Evolutionary conservation across 2,888 invertebrate species (phyloP).

Genomic region (Crossocerus cetratus): DNA sequence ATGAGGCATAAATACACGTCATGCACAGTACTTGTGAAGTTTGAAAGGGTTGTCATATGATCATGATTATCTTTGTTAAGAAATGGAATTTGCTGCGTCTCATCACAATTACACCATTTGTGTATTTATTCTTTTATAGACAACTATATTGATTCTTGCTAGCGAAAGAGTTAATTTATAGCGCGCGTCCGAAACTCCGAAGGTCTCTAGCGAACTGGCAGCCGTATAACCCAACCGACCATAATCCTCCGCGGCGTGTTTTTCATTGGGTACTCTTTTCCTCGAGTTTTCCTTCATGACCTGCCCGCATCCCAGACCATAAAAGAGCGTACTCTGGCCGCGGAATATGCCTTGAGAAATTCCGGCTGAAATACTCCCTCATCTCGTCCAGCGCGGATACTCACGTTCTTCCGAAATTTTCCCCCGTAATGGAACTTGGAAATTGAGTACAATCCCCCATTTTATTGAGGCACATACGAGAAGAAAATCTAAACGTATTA

Average conservation of each 20-base stretch:
- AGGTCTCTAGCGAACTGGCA: constrained; percentile 46
- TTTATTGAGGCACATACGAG: no score
- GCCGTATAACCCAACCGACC: constrained; percentile 37
- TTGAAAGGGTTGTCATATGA: no score
- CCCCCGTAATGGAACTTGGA: constrained; percentile 8
- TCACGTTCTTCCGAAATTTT: neutral
- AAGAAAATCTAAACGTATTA: no score
- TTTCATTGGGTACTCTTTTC: constrained; percentile 54
- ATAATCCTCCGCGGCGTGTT: constrained; percentile 60
- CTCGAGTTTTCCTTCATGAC: constrained; percentile 28
- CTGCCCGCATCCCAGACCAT: constrained; percentile 25
- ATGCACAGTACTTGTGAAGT: no score
- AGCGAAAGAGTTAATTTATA: constrained; percentile 56
- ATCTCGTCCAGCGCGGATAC: constrained; percentile 31
- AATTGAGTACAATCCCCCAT: no score
- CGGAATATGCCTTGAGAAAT: constrained; percentile 12
- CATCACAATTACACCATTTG: no score
- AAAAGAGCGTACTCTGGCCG: constrained; percentile 38
- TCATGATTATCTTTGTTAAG: no score
- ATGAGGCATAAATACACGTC: no score
- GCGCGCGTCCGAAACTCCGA: constrained; percentile 58
- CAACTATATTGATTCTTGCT: no score
- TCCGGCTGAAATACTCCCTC: constrained; percentile 39
- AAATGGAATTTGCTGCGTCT: no score
- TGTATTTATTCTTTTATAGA: no score